Evolutionary conservation across 2,113 vertebrate species (phyloP).

Genomic region (Charina bottae): DNA sequence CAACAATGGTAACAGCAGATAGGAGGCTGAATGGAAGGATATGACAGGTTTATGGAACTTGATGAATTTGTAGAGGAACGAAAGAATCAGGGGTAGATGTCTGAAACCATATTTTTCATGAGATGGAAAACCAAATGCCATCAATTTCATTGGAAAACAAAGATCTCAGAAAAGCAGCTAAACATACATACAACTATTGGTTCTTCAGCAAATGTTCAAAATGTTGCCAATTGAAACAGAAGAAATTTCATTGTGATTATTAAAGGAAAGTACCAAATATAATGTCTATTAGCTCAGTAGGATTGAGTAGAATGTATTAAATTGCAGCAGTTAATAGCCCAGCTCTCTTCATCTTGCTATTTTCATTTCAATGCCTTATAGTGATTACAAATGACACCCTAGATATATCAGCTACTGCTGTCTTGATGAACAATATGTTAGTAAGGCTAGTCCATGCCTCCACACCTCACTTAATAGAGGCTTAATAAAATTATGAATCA

Average conservation of each 20-base stretch:
- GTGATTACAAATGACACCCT: conserved; percentile 27
- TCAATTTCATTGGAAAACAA: not conserved
- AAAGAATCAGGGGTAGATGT: not conserved
- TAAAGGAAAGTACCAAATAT: not conserved
- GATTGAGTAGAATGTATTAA: conserved; percentile 11
- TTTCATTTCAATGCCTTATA: conserved; percentile 6
- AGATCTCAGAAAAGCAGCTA: not conserved
- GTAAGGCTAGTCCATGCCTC: not conserved
- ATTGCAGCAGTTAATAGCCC: conserved; percentile 15
- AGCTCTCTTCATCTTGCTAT: not conserved
- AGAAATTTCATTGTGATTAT: not conserved
- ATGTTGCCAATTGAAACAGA: not conserved
- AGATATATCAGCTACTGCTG: conserved; percentile 6
- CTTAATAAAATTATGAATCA: conserved; percentile 11
- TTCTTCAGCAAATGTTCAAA: not conserved
- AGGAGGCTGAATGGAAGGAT: not conserved
- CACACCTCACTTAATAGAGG: not conserved
- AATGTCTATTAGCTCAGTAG: not conserved
- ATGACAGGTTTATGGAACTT: not conserved
- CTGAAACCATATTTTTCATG: not conserved
- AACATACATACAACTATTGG: not conserved
- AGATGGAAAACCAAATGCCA: not conserved
- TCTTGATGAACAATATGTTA: conserved; percentile 9
- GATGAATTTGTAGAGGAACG: not conserved
- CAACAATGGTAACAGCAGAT: not conserved